These are phyloP conservation scores for Ochotona curzoniae DNA, from an alignment of 2,113 vertebrate species.

Conservation along the genomic window DNA sequence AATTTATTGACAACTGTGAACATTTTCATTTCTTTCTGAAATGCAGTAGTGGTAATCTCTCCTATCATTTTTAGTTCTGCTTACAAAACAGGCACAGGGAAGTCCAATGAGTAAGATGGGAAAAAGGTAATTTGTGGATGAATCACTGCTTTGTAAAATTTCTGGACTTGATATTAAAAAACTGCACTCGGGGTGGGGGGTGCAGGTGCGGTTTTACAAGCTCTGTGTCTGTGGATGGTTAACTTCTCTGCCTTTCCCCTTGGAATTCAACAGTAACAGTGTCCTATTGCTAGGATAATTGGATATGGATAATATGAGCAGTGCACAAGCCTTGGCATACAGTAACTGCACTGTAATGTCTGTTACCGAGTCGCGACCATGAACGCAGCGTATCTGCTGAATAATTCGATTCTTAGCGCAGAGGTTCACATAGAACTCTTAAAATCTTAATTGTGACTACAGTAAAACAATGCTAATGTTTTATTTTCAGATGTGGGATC, in stretches of 20 bases:
- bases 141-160: conserved; percentile 41
- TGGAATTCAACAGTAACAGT: not conserved
- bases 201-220: not conserved
- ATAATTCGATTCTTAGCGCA: not conserved
- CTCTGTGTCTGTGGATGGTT: conserved; percentile 19
- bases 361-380: not conserved
- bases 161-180: conserved; percentile 29
- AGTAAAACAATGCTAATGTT: conserved; percentile 6
- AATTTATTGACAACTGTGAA: not conserved
- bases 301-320: conserved; percentile 3
- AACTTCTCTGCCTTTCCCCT: conserved; percentile 1
- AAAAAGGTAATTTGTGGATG: not conserved
- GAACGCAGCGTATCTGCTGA: not conserved
- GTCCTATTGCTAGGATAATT: not conserved
- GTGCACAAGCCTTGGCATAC: not conserved
- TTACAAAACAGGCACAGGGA: conserved; percentile 33
- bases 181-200: not conserved
- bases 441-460: not conserved
- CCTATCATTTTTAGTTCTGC: not conserved
- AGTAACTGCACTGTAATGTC: not conserved
- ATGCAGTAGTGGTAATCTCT: conserved; percentile 15
- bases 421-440: not conserved
- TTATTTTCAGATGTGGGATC: not conserved
- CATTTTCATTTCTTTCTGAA: conserved; percentile 42
- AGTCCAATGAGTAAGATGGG: conserved; percentile 6